Conservation (phyloP, 1,140 invertebrate genomes). For the Drosophila micromelanica region DNA sequence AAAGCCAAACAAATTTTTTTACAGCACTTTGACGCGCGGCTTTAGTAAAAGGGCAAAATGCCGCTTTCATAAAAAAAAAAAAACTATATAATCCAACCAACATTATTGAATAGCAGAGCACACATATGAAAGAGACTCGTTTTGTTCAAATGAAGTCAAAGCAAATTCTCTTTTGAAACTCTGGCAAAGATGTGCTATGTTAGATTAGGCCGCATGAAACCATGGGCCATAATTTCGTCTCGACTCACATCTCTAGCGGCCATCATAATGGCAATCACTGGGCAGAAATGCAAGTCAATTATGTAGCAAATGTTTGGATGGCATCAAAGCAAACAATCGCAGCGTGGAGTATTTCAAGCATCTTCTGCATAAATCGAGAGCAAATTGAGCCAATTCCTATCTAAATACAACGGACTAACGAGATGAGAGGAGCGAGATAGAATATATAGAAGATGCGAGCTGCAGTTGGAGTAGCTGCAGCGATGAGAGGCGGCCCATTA, state of each 20-base stretch:
- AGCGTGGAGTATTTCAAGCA: conserved; percentile 68
- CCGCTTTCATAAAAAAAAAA: no score
- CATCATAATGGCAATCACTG: conserved; percentile 60
- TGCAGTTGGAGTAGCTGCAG: conserved; percentile 37
- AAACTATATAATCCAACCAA: no score
- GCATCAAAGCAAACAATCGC: conserved; percentile 73
- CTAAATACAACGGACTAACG: conserved; percentile 80
- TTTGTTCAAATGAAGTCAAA: no score
- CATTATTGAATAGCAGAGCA: no score
- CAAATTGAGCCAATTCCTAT: conserved; percentile 80
- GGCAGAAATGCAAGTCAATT: conserved; percentile 75
- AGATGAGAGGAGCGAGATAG: conserved; percentile 53
- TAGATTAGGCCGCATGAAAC: no score
- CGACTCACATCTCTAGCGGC: conserved; percentile 46
- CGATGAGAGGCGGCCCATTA: conserved; percentile 63
- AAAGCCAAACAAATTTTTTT: no score
- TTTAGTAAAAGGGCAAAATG: no score
- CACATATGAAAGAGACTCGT: no score
- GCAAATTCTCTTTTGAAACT: no score
- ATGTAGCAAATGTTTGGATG: conserved; percentile 75
- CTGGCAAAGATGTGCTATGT: no score
- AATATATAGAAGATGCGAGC: conserved; percentile 2
- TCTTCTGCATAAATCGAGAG: conserved; percentile 78
- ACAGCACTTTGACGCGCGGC: no score
- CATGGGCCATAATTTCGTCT: conserved; percentile 12